A percentile compares a stretch with the other conserved stretches of the same genome.
Evolutionary conservation across 2,113 vertebrate genomes (phyloP).

Genomic region (Riparia riparia): DNA sequence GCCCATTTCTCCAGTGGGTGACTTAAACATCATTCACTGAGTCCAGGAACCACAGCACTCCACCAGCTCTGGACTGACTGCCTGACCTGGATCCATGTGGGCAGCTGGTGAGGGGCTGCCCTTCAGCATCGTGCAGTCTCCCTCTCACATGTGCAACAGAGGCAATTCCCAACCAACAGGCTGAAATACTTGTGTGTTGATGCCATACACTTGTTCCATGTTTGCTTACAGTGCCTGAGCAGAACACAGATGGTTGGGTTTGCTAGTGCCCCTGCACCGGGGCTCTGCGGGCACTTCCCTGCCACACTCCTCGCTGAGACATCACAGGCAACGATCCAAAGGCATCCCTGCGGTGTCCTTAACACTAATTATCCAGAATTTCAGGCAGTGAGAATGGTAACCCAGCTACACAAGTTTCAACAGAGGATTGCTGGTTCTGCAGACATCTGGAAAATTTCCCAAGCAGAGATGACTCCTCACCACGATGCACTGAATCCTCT

Average conservation of each 20-base stretch:
- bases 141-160: fast-evolving
- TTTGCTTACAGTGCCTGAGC: not conserved
- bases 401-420: not conserved
- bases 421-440: not conserved
- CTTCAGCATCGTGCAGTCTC: fast-evolving
- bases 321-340: not conserved
- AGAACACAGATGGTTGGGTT: not conserved
- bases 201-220: not conserved
- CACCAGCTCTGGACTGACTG: not conserved
- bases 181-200: not conserved
- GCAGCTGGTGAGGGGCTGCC: not conserved
- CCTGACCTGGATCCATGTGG: fast-evolving
- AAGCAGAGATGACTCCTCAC: not conserved
- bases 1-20: not conserved
- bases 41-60: not conserved
- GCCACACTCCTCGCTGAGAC: not conserved
- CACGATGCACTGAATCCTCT: fast-evolving
- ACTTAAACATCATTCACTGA: not conserved
- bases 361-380: not conserved
- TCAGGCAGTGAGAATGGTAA: not conserved
- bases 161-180: not conserved
- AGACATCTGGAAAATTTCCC: not conserved
- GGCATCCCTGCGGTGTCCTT: not conserved
- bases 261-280: fast-evolving
- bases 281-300: not conserved